Conservation (phyloP, 2,888 invertebrate genomes). For the Bombyx huttoni region DNA sequence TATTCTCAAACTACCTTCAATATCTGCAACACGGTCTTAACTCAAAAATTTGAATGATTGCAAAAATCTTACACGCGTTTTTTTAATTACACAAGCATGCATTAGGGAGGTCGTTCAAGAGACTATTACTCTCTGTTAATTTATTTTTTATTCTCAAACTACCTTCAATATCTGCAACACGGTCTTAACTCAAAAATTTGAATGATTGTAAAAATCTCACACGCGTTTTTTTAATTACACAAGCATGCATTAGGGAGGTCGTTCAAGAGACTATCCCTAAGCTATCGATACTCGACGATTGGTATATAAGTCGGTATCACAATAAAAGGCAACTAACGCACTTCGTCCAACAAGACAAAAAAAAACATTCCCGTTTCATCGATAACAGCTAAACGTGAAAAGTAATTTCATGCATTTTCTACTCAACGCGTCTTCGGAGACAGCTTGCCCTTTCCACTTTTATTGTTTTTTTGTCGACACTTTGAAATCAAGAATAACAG, state of each 20-base stretch:
- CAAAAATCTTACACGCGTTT: background rate
- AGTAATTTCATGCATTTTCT: constrained; percentile 67
- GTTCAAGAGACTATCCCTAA: background rate
- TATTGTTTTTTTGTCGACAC: constrained; percentile 38
- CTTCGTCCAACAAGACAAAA: constrained; percentile 18
- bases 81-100: background rate
- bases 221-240: background rate
- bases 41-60: too few relatives aligned
- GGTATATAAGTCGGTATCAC: background rate
- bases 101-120: background rate
- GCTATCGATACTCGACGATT: background rate
- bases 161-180: background rate
- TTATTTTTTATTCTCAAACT: too few relatives aligned
- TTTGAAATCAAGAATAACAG: constrained; percentile 14
- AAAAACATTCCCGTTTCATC: constrained; percentile 57
- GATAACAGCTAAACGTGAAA: constrained; percentile 62
- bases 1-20: too few relatives aligned
- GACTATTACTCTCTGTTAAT: background rate
- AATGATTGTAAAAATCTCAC: too few relatives aligned
- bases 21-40: background rate
- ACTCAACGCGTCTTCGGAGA: constrained; percentile 51
- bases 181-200: background rate
- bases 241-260: background rate
- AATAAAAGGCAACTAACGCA: background rate
- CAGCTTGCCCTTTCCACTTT: constrained; percentile 60